Percentiles rank a stretch among this genome's conserved stretches.
Conservation (phyloP, 2,797 vertebrate species). For the Syngnathus acus region DNA sequence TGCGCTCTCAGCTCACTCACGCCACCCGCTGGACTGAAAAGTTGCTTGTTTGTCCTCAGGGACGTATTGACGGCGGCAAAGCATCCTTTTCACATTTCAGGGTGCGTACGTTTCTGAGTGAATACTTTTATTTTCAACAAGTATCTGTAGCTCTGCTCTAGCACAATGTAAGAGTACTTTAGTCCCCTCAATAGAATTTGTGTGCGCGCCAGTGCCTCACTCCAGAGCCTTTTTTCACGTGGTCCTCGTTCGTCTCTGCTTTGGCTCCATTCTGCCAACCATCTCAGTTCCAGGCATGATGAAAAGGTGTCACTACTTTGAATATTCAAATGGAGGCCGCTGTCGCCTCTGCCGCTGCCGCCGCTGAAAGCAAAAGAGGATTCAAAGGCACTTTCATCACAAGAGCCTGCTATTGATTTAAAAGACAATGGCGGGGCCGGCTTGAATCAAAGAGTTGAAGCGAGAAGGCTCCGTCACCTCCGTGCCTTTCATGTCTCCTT, state of each 20-base stretch:
- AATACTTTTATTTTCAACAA: too few relatives aligned
- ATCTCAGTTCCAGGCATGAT: neutral
- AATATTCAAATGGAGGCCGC: neutral
- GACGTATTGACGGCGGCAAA: neutral
- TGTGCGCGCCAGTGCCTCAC: too few relatives aligned
- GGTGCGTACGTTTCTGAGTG: too few relatives aligned
- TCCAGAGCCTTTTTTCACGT: too few relatives aligned
- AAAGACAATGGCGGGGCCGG: slow-evolving; percentile 9
- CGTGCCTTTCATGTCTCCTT: slow-evolving; percentile 17
- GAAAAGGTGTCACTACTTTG: slow-evolving; percentile 1
- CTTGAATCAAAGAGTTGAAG: slow-evolving; percentile 10
- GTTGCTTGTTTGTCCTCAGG: neutral
- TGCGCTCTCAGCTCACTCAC: slow-evolving; percentile 34
- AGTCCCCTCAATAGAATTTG: too few relatives aligned
- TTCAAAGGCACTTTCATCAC: slow-evolving; percentile 33
- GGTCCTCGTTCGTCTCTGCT: neutral
- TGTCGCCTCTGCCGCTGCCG: neutral
- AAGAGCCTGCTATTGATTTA: slow-evolving; percentile 62
- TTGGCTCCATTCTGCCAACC: slow-evolving; percentile 3
- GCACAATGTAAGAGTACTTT: too few relatives aligned
- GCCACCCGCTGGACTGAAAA: slow-evolving; percentile 54
- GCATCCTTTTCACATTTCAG: neutral
- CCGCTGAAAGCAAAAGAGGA: neutral
- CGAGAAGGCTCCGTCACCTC: slow-evolving; percentile 15
- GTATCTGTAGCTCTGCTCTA: too few relatives aligned